Evolutionary conservation across 2,113 vertebrate genomes (phyloP).

Genomic region (Monarcha castaneiventris): DNA sequence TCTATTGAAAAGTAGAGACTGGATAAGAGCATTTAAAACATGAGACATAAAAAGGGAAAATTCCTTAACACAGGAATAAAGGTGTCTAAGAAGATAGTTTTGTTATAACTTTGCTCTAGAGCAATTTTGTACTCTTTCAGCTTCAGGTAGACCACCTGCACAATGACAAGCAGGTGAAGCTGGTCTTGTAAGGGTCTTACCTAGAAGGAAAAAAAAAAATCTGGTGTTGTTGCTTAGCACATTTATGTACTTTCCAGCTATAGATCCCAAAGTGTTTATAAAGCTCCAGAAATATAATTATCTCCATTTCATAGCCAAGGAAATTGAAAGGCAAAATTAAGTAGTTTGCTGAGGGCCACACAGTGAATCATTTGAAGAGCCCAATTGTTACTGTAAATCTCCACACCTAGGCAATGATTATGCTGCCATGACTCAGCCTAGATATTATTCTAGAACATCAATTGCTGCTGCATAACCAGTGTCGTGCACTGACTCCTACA

Average conservation of each 20-base stretch:
- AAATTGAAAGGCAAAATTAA: conserved; percentile 53
- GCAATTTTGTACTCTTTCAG: background rate
- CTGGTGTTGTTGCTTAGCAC: background rate
- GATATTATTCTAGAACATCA: conserved; percentile 47
- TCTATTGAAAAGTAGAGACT: background rate
- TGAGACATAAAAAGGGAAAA: background rate
- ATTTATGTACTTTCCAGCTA: background rate
- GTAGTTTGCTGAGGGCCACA: conserved; percentile 32
- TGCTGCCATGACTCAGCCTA: conserved; percentile 14
- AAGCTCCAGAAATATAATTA: conserved; percentile 46
- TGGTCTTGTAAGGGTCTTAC: background rate
- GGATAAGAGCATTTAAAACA: background rate
- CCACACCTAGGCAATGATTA: conserved; percentile 50
- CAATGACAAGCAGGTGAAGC: background rate
- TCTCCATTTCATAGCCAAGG: conserved; percentile 29
- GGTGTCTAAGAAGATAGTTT: background rate
- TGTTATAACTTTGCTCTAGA: background rate
- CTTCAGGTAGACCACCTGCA: background rate
- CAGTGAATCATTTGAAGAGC: conserved; percentile 50
- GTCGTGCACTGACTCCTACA: background rate
- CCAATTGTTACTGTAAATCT: conserved; percentile 57
- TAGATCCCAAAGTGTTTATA: conserved; percentile 52
- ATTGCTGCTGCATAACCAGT: conserved; percentile 10
- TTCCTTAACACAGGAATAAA: background rate
- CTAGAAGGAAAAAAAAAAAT: background rate